Evolutionary conservation across 2,888 invertebrate genomes (phyloP).

Genomic region (Metacarcinus magister): DNA sequence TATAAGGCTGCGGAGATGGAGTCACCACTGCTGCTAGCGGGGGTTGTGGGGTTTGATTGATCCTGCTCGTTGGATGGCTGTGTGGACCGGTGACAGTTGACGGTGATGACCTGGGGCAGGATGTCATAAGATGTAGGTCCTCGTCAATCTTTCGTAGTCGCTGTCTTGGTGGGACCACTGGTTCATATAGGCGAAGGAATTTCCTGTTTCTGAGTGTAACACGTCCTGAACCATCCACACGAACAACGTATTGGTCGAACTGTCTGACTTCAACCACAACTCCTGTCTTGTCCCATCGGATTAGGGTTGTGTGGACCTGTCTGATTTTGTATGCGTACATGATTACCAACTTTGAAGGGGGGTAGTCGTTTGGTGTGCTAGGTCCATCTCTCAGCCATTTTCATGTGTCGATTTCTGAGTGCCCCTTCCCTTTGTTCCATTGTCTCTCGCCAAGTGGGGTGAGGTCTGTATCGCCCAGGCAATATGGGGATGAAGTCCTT

Average conservation of each 20-base stretch:
- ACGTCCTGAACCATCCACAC: slow-evolving; percentile 68
- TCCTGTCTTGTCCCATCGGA: slow-evolving; percentile 59
- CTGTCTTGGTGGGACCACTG: background rate
- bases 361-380: slow-evolving; percentile 33
- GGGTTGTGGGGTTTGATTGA: no score
- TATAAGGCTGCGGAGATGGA: no score
- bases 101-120: no score
- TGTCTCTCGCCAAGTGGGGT: background rate
- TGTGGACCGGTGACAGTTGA: no score
- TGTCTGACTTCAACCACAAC: slow-evolving; percentile 53
- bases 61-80: no score
- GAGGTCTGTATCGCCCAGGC: slow-evolving; percentile 37
- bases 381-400: slow-evolving; percentile 9
- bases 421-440: slow-evolving; percentile 4
- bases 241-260: slow-evolving; percentile 62
- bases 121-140: no score
- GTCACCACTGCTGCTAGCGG: no score
- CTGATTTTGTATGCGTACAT: slow-evolving; percentile 68
- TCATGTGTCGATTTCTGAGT: slow-evolving; percentile 58
- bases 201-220: slow-evolving; percentile 70
- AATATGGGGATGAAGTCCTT: slow-evolving; percentile 69
- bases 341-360: slow-evolving; percentile 53
- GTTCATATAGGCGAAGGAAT: slow-evolving; percentile 56
- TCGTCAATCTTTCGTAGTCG: no score
- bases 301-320: slow-evolving; percentile 61